These are phyloP conservation scores for Diaprepes abbreviatus DNA, from an alignment of 2,888 invertebrate species.

Conservation along the genomic window DNA sequence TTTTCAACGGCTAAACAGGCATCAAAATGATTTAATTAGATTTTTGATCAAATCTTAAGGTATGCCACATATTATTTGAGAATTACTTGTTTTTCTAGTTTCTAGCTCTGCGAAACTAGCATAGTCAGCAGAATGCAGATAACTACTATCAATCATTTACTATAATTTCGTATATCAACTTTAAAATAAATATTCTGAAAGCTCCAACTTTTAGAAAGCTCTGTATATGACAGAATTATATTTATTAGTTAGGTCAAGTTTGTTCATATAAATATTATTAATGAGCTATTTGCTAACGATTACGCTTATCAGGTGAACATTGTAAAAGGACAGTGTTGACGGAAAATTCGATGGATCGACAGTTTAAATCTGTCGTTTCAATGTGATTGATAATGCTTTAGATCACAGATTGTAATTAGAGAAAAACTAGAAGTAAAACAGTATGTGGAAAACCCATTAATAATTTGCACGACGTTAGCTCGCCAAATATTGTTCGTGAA, in stretches of 20 bases:
- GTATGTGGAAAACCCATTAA: neutral
- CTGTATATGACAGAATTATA: too few species aligned
- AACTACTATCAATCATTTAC: too few species aligned
- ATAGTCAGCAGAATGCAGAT: too few species aligned
- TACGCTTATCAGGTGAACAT: conserved; percentile 47
- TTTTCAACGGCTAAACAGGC: too few species aligned
- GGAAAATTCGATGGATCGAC: conserved; percentile 42
- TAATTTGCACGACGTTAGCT: neutral
- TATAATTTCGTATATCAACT: too few species aligned
- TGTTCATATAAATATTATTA: too few species aligned
- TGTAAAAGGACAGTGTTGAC: conserved; percentile 48
- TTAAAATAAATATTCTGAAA: neutral
- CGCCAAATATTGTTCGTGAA: neutral
- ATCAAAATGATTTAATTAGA: too few species aligned
- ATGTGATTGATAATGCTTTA: conserved; percentile 60
- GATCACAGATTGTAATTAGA: conserved; percentile 52
- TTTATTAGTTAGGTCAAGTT: too few species aligned
- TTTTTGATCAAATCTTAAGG: too few species aligned
- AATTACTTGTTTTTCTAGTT: too few species aligned
- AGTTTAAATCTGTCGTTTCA: conserved; percentile 43
- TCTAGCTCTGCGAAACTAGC: too few species aligned
- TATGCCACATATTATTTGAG: too few species aligned
- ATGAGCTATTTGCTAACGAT: conserved; percentile 8
- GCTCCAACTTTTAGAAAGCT: neutral
- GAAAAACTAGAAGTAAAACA: conserved; percentile 9